Conservation (phyloP, 2,113 vertebrate species). For the Notechis scutatus region DNA sequence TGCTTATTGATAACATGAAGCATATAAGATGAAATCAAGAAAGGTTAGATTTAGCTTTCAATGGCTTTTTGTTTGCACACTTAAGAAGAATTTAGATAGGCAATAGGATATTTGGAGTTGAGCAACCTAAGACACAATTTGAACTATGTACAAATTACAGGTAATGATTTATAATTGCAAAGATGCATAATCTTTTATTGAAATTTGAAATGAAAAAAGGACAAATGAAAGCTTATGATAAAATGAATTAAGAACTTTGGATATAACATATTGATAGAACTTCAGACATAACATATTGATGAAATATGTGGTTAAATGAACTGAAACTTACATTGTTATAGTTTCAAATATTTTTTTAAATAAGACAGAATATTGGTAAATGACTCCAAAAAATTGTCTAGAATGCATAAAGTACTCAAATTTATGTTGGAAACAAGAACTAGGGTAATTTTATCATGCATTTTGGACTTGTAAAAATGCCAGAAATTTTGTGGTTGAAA, state of each 20-base stretch:
- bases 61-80: not conserved
- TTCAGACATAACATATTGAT: not conserved
- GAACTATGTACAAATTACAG: not conserved
- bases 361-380: not conserved
- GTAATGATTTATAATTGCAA: not conserved
- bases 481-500: not conserved
- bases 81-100: not conserved
- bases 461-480: not conserved
- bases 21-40: not conserved
- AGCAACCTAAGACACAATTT: not conserved
- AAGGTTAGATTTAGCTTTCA: not conserved
- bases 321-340: not conserved
- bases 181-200: not conserved
- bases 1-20: not conserved
- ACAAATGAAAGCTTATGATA: not conserved
- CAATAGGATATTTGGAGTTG: not conserved
- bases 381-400: not conserved
- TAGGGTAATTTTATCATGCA: not conserved
- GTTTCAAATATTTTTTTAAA: not conserved
- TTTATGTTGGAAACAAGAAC: not conserved
- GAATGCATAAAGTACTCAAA: not conserved
- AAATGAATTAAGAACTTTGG: not conserved
- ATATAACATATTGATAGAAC: not conserved
- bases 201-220: not conserved
- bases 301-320: not conserved